phyloP scores from a whole-genome alignment of 2,797 vertebrate species.

The Rhynchotus rufescens region DNA sequence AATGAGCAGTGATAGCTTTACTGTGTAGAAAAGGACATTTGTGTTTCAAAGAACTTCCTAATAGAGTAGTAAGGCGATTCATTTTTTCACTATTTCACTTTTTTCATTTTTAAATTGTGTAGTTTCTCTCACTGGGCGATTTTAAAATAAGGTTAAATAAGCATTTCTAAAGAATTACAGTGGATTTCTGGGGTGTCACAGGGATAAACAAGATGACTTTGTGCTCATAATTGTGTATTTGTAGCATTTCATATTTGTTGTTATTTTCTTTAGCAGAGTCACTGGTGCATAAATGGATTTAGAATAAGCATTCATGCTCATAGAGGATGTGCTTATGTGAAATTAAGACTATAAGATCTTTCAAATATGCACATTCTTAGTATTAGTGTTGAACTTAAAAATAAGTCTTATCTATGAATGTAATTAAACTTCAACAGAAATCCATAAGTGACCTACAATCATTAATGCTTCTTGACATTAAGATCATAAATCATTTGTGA shows the following conservation, averaged over 20 bases:
- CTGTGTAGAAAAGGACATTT: background rate
- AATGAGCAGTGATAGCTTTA: background rate
- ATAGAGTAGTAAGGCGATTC: background rate
- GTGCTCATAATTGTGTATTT: background rate
- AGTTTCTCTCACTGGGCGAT: background rate
- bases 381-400: background rate
- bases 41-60: background rate
- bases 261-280: background rate
- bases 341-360: background rate
- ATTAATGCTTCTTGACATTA: slow-evolving; percentile 20
- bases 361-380: background rate
- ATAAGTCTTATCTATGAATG: background rate
- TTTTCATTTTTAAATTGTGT: no score
- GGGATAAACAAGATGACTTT: background rate
- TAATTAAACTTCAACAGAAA: slow-evolving; percentile 50
- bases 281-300: background rate
- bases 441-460: slow-evolving; percentile 1
- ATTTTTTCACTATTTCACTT: background rate
- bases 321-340: background rate
- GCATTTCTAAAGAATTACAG: slow-evolving; percentile 5
- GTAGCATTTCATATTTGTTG: background rate
- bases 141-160: background rate
- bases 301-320: background rate
- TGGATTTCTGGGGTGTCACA: background rate
- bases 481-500: slow-evolving; percentile 48